These are phyloP conservation scores for Adoxophyes honmai DNA, from an alignment of 1,140 invertebrate genomes.

Conservation along the genomic window DNA sequence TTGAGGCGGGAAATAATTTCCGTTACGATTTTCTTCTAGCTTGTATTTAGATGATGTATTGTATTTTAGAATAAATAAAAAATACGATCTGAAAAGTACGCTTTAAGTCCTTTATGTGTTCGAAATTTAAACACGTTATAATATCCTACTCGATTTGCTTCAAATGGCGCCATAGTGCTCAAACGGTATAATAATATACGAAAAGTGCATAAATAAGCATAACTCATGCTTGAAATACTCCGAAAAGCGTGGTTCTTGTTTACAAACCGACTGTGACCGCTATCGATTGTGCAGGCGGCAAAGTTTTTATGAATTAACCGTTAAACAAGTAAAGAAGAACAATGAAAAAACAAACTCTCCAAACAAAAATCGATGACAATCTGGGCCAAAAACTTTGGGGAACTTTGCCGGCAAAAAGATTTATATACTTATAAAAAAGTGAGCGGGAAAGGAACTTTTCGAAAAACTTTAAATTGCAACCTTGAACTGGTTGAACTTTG, in stretches of 20 bases:
- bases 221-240: neutral
- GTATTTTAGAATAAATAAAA: no score
- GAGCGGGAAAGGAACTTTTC: conserved; percentile 70
- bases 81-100: no score
- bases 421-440: conserved; percentile 77
- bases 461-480: conserved; percentile 79
- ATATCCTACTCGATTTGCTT: no score
- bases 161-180: no score
- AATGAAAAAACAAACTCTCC: conserved; percentile 77
- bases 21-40: no score
- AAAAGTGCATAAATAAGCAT: neutral
- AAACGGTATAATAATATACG: neutral
- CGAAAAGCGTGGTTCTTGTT: conserved; percentile 36
- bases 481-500: conserved; percentile 76
- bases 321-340: conserved; percentile 77
- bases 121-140: no score
- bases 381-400: conserved; percentile 75
- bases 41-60: no score
- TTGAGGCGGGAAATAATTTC: no score
- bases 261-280: conserved; percentile 49
- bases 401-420: conserved; percentile 75
- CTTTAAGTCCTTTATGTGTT: no score
- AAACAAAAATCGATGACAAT: conserved; percentile 78
- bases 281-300: conserved; percentile 68
- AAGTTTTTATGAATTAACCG: conserved; percentile 77